Evolutionary conservation across 2,797 vertebrate genomes (phyloP).

Genomic region (Leptoclinus maculatus): DNA sequence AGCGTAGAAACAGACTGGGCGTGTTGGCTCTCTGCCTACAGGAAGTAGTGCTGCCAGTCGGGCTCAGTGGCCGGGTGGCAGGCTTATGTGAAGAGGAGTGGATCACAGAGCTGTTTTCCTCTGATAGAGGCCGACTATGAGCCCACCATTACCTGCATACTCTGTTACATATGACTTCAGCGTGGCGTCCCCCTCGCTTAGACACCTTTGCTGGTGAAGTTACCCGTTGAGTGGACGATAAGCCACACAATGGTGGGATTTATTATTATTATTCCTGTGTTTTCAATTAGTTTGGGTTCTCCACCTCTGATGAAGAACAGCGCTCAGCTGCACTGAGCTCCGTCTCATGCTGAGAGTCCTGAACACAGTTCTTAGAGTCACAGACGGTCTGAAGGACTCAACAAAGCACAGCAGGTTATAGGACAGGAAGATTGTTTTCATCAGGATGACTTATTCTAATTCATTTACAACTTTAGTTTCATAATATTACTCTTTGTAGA

Average conservation of each 20-base stretch:
- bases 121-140: not conserved
- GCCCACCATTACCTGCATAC: not conserved
- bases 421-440: not conserved
- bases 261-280: not conserved
- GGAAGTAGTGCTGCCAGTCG: not conserved
- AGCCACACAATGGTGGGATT: not conserved
- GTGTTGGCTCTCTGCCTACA: conserved; percentile 15
- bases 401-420: not conserved
- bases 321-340: not conserved
- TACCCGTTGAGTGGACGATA: not conserved
- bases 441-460: no score
- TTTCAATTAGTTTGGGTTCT: not conserved
- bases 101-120: not conserved
- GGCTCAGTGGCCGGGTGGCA: conserved; percentile 5
- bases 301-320: not conserved
- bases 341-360: not conserved
- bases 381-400: not conserved
- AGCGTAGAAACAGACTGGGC: no score
- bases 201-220: not conserved
- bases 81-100: not conserved
- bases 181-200: not conserved
- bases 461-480: not conserved
- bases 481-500: not conserved
- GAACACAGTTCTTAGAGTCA: not conserved
- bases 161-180: not conserved